Conservation (phyloP, 2,888 invertebrate species). For the Drosophila nr. fundita region DNA sequence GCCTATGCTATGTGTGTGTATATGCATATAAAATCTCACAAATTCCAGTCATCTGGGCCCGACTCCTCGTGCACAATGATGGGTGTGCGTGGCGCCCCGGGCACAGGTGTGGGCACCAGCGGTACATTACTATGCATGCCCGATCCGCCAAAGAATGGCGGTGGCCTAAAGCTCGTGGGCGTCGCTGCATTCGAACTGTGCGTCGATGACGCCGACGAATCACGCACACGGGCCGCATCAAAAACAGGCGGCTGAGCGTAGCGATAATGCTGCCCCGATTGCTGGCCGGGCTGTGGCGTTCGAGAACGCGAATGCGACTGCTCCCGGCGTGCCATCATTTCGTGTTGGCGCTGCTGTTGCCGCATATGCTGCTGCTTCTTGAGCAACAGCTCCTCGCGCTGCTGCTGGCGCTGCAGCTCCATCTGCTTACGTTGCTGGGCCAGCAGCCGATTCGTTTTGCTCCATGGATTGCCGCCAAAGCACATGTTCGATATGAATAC, state of each 20-base stretch:
- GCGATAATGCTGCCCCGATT: constrained; percentile 56
- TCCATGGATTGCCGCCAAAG: constrained; percentile 86
- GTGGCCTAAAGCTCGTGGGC: constrained; percentile 56
- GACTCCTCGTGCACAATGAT: constrained; percentile 64
- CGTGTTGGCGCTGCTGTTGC: constrained; percentile 53
- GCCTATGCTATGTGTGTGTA: constrained; percentile 36
- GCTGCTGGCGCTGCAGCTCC: constrained; percentile 62
- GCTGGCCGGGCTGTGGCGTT: constrained; percentile 56
- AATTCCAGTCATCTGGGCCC: constrained; percentile 78
- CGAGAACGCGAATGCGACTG: constrained; percentile 67
- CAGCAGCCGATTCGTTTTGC: constrained; percentile 66
- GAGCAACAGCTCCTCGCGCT: constrained; percentile 58
- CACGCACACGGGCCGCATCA: constrained; percentile 64
- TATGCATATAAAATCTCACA: constrained; percentile 71
- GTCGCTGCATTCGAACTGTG: constrained; percentile 61
- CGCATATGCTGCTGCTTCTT: constrained; percentile 54
- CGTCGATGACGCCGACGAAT: constrained; percentile 74
- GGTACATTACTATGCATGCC: constrained; percentile 59
- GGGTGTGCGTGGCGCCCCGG: constrained; percentile 66
- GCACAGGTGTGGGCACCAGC: constrained; percentile 71
- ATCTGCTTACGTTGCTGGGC: constrained; percentile 68
- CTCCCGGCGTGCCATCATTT: constrained; percentile 50
- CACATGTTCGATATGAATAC: constrained; percentile 92
- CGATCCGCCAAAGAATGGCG: constrained; percentile 61
- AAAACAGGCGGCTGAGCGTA: constrained; percentile 79